Evolutionary conservation across 2,797 vertebrate species (phyloP), one percentile per base, ranked within the genome.

Genomic region (Presbytis comata): DNA sequence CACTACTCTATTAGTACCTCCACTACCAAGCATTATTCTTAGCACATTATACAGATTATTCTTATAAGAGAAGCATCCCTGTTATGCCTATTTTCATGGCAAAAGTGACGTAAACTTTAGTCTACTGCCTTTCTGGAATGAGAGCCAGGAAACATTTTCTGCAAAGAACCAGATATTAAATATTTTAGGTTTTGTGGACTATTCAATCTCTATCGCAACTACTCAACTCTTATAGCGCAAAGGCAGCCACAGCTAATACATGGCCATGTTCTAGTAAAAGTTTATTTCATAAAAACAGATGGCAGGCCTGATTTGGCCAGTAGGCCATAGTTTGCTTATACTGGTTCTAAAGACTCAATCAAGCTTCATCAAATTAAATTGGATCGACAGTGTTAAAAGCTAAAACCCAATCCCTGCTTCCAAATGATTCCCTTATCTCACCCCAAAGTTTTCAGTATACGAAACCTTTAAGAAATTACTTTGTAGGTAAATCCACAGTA

Each of bases 321-420:
- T 44, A 76, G 36, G 80, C n/a, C 39, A 81, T 6, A 92, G 36
- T 79, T 57, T 70, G 3, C 24, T 93, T 57, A 64, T 74, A 24
- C 21, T 22, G 57, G n/a, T 92, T 83, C 82, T 82, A 94, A 75
- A 90, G 26, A 85, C 57, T 85, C 39, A 70, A 21, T 80, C 61
- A 90, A 28, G 46, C 39, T 83, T 81, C 85, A 92, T 87, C 57
- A 87, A 48, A 89, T 84, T 78, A 72, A 91, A 95, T 10, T 67
- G 30, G 22, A 55, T 53, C 72, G 67, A 64, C 36, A 95, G 50
- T 70, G 53, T 46, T 48, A 70, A 67, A 89, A 93, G 91, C 19
- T 7, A 81, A 94, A 96, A 78, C 79, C 55, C 44, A 57, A 44
- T 48, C n/a, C 24, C 61, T 84, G 46, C 33, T 84, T 75, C 82